Base-by-base conservation (phyloP, 2,113 vertebrate species). In the Caranx melampygus region DNA sequence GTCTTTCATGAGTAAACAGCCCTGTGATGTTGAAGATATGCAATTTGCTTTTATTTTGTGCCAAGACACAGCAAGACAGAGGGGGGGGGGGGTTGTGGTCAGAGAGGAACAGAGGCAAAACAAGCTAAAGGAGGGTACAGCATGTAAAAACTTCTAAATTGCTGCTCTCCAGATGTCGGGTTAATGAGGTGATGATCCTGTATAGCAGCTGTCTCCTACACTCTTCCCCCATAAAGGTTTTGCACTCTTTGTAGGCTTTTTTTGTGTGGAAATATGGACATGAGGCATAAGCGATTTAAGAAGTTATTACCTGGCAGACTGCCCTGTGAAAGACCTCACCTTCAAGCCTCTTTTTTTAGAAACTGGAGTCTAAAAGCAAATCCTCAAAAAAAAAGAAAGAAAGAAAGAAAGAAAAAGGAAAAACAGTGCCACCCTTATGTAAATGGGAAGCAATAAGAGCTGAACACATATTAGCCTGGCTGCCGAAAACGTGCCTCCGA, bases 251-350 rank as follows among this genome's bases (percentile, higher is more conserved):
- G 69, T 55, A 33, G 21, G 26, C 72, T 64, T 26, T 10, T 52
- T 55, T 45, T 68, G 73, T 60, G 40, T 40, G 59, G 45, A 84
- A 85, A 90, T 84, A 72, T 81, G 81, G 47, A 61, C 68, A 81
- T n/a, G 31, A 68, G 72, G 75, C 78, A 73, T 45, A 76, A 64
- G 76, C n/a, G 77, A 87, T 80, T 72, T 75, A 75, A 71, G 69
- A 68, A 72, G 85, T 79, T 88, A 88, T 87, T 87, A 87, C 75
- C 72, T 88, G 87, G 71, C 85, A 81, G 76, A 21, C 61, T 68
- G 74, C 80, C 78, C 64, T 74, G 75, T 52, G 57, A 64, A 62
- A 71, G 78, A 86, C 64, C 78, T 83, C 73, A 72, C 73, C 79
- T 82, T 86, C 81, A 84, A 79, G 45, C 26, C 44, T 67, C 20